Evolutionary conservation across 2,888 invertebrate genomes (phyloP), one percentile per base, ranked within the genome.

Genomic region (Cepaea hortensis): DNA sequence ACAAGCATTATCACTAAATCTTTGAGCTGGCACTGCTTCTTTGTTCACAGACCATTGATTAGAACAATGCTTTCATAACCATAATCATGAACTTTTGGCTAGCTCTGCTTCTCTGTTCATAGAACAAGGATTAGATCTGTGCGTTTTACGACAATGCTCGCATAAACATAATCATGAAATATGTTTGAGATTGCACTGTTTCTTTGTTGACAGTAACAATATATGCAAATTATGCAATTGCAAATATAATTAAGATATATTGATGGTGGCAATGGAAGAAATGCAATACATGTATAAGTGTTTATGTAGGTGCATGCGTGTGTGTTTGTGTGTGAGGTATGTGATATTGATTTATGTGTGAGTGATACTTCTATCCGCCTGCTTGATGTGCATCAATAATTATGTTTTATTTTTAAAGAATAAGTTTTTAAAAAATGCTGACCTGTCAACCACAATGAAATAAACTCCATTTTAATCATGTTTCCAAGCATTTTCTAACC

Each of bases 141-240:
- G 35, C 35, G 35, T 35, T 35, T 55, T 9, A 20, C 68, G 18
- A 68, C 68, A 68, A 68, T 18, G 68, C 68, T 68, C n/a, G 11
- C 18, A 6, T 65, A 9, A 9, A 9, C 65, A 65, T 18, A 68
- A 5, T 68, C 68, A 68, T 18, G 20, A 18, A 9, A 5, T 68
- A 5, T 68, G 68, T 68, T 68, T 68, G 68, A 20, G 68, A 0
- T 68, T 5, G n/a, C 68, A 15, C 76, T 81, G 81, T 81, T 81
- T 68, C 46, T 46, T 81, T 81, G 68, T 68, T 81, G 68, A 62
- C 62, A 61, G 35, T 75, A n/a, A 84, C 75, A 55, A 23, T 62
- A 73, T 75, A 75, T 84, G 84, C 76, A 76, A 84, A 62, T 76
- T 75, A 75, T 75, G 65, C 76, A 75, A 76, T 76, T 68, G 18